phyloP scores from a whole-genome alignment of 1,140 invertebrate genomes.

The Drosophila baimaii region DNA sequence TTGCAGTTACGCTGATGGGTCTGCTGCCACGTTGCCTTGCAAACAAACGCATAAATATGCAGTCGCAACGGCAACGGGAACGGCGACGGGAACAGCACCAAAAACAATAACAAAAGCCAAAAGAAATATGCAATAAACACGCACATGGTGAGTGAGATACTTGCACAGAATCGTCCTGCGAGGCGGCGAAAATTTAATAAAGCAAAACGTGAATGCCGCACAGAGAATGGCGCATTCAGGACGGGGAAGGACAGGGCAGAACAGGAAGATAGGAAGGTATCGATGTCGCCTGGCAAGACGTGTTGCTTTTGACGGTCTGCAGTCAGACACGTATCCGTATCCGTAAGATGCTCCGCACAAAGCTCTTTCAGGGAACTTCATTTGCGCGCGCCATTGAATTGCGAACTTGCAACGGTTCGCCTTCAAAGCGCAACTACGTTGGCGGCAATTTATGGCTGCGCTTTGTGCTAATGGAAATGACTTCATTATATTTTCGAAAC shows the following conservation, averaged over 20 bases:
- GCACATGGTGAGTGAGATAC: constrained; percentile 49
- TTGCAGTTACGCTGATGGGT: constrained; percentile 41
- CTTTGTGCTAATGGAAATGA: constrained; percentile 78
- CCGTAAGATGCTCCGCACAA: constrained; percentile 16
- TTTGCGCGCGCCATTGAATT: constrained; percentile 58
- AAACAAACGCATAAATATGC: constrained; percentile 82
- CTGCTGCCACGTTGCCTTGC: constrained; percentile 45
- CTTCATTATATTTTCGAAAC: constrained; percentile 82
- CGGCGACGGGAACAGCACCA: constrained; percentile 19
- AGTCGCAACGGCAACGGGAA: constrained; percentile 37
- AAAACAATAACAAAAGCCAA: constrained; percentile 48
- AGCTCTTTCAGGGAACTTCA: constrained; percentile 21
- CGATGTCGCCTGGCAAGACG: constrained; percentile 64
- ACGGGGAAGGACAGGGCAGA: too few relatives aligned
- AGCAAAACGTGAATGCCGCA: constrained; percentile 74
- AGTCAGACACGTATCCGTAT: constrained; percentile 10
- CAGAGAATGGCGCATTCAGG: constrained; percentile 17
- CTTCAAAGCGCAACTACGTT: constrained; percentile 38
- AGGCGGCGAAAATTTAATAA: constrained; percentile 76
- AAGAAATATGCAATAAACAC: constrained; percentile 80
- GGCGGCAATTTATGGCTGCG: constrained; percentile 65
- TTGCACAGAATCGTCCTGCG: constrained; percentile 30
- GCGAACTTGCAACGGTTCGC: constrained; percentile 7
- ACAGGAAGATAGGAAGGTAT: constrained; percentile 50
- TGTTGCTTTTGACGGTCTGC: constrained; percentile 46